Base-by-base conservation (phyloP, 2,113 vertebrate species). In the Caranx melampygus region DNA sequence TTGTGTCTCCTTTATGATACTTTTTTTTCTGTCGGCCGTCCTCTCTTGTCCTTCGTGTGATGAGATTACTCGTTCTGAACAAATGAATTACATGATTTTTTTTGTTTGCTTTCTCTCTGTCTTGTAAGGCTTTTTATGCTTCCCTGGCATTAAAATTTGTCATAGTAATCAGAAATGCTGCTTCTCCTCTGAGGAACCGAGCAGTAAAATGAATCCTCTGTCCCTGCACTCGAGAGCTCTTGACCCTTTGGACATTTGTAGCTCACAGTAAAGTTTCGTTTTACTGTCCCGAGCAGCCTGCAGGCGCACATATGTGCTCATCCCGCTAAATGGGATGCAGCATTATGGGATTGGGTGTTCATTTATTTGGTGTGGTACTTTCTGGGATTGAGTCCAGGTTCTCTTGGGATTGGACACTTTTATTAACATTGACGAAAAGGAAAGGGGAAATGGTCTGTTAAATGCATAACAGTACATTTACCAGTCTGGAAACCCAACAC, bases 141-240 rank as follows among this genome's bases (percentile, higher is more conserved):
- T 83, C 78, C 63, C 57, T 78, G 72, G 72, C 73, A 72, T 82
- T 78, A 42, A 55, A 82, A 73, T 88, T 34, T 69, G 58, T 54
- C 58, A 57, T 45, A 52, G 75, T 86, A 87, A 90, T 92, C 91
- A 91, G 69, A 84, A 85, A 77, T 72, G 75, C 60, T 49, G 85
- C 26, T 42, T n/a, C 54, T 80, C 72, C 20, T 15, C 69, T 7
- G 26, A 57, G 52, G 70, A 79, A 47, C 26, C 10, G 14, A 68
- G 51, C 70, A 69, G 63, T 85, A 82, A 84, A 91, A 82, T 66
- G 12, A 60, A 79, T 87, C 82, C 60, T 69, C 51, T 78, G 6
- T 52, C 74, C 67, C 59, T 69, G 73, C 45, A 83, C 65, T 34
- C 18, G 18, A 81, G 51, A 47, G 61, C 74, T 45, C 57, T 78